Evolutionary conservation across 2,888 invertebrate genomes (phyloP).

Genomic region (Apotomis turbidana): DNA sequence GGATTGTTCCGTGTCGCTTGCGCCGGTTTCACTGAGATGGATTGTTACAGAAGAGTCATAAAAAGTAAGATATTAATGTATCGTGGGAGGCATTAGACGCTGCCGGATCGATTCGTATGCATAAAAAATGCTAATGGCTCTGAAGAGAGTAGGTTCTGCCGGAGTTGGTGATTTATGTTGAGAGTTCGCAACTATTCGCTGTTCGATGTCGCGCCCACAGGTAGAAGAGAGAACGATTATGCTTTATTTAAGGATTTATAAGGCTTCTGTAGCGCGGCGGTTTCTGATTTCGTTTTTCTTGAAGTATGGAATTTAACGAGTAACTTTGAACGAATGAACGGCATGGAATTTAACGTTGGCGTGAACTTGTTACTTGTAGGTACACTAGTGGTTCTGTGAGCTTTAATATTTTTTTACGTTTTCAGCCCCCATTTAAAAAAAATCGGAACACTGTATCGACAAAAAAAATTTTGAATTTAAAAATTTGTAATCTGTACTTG

Average conservation of each 20-base stretch:
- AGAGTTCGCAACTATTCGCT: constrained; percentile 69
- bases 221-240: constrained; percentile 17
- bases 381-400: no score
- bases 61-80: constrained; percentile 85
- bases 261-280: background rate
- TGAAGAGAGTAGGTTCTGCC: constrained; percentile 69
- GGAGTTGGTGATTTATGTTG: constrained; percentile 77
- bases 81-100: constrained; percentile 83
- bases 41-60: constrained; percentile 82
- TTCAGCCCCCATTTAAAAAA: no score
- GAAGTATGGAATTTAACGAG: no score
- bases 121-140: constrained; percentile 83
- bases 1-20: constrained; percentile 51
- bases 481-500: no score
- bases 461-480: no score
- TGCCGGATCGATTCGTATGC: constrained; percentile 82
- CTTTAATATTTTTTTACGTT: no score
- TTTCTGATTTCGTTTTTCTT: no score
- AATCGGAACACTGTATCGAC: no score
- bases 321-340: no score
- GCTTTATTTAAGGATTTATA: constrained; percentile 5
- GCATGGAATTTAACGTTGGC: no score
- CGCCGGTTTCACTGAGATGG: constrained; percentile 58
- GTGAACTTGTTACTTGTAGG: no score
- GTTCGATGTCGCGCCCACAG: constrained; percentile 58